phyloP scores from a whole-genome alignment of 2,113 vertebrate genomes.

The Pelobates fuscus region DNA sequence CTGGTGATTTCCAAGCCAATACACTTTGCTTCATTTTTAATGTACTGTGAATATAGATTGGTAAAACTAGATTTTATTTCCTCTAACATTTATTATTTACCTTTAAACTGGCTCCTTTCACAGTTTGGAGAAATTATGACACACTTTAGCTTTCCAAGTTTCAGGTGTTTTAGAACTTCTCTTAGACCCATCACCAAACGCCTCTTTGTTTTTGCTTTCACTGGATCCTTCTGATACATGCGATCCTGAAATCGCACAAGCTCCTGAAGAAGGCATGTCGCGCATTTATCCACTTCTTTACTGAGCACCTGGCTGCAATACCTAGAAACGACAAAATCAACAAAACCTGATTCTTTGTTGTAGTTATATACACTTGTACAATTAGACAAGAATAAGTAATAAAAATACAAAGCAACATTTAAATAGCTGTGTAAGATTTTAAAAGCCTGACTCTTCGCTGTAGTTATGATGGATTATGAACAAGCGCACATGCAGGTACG shows the following conservation, averaged over 20 bases:
- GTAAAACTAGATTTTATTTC: too few species aligned
- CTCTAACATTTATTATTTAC: too few species aligned
- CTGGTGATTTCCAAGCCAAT: too few species aligned
- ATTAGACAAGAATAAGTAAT: too few species aligned
- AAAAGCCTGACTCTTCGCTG: too few species aligned
- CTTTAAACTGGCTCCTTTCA: slow-evolving; percentile 93
- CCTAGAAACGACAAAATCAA: slow-evolving; percentile 59
- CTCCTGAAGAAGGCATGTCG: slow-evolving; percentile 85
- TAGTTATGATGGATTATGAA: too few species aligned
- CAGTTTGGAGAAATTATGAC: slow-evolving; percentile 97
- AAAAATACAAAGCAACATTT: too few species aligned
- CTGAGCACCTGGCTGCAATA: slow-evolving; percentile 96
- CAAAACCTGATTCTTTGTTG: neutral
- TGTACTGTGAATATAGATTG: too few species aligned
- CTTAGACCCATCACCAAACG: slow-evolving; percentile 94
- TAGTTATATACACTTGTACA: too few species aligned
- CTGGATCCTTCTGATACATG: slow-evolving; percentile 93
- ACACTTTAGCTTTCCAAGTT: slow-evolving; percentile 90
- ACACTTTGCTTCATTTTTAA: too few species aligned
- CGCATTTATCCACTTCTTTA: slow-evolving; percentile 92
- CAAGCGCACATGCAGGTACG: too few species aligned
- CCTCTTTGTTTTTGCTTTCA: slow-evolving; percentile 92
- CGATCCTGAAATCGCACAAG: slow-evolving; percentile 96
- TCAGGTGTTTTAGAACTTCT: slow-evolving; percentile 94
- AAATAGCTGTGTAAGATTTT: too few species aligned